Evolutionary conservation across 35 echinoderm and acorn worm species (phyloP), one percentile per base, ranked within the genome.

Genomic region (Holothuria glaberrima): DNA sequence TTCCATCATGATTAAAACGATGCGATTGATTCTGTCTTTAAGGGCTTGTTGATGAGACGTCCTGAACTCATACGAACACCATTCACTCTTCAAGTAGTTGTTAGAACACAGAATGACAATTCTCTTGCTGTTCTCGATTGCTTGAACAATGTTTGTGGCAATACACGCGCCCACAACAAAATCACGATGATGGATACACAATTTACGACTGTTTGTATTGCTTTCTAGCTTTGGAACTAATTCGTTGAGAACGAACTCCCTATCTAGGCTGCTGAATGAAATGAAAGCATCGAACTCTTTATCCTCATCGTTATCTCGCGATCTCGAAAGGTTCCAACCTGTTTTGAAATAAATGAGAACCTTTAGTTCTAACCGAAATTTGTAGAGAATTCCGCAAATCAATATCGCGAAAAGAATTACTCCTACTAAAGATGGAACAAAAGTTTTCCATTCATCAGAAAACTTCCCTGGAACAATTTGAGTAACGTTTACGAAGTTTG

Each of bases 11-110:
- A 94, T 36, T 41, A 94, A 54, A 19, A 86, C 90, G 19, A 91
- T 68, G 4, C 72, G 21, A 58, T 75, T 48, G 36, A n/a, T 86
- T 22, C 68, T 69, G 41, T 94, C 89, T 0, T 71, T 36, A 22
- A 94, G 19, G 18, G 89, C 89, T 59, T 94, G 89, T 48, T 91
- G 68, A 31, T 94, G 89, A 31, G 93, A 88, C 74, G 86, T 91
- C 16, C 87, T 82, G 60, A 94, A 87, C 58, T 94, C 93, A 80
- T 91, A 94, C 29, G 84, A 88, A 80, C 93, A 94, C 93, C 93
- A 94, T 20, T 94, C 93, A 75, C 93, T 94, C 50, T 87, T 38
- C 6, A 91, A 48, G 65, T 91, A 94, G 81, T 94, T 94, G 13
- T 87, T 45, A 9, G 93, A 88, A 30, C 91, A 57, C 26, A 94